Base-by-base conservation (phyloP, 1,140 invertebrate species). In the Lepeophtheirus salmonis region DNA sequence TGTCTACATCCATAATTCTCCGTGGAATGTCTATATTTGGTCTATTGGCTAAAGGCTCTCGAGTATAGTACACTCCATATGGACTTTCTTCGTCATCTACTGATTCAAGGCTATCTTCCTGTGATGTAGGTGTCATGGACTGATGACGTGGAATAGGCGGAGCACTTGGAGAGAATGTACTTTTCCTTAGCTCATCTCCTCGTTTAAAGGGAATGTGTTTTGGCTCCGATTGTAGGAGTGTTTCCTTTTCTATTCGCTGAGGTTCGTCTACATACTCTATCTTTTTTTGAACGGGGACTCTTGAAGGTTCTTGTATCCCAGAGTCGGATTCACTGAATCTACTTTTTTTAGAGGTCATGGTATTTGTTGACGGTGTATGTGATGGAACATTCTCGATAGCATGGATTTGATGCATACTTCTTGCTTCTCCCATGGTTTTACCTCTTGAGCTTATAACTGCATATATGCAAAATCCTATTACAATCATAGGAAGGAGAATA, bases 11-110 rank as follows among this genome's bases (percentile, higher is more conserved):
- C 30, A 41, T 41, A 6, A 41, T 16, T 56, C 24, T n/a, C 10
- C 13, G 12, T 58, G 23, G 20, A 13, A 22, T 64, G 14, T 16
- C 50, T 56, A 50, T 51, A 60, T 56, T 41, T 23, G 25, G 10
- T 10, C 16, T 14, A 54, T 6, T 4, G 4, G 12, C 18, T 16
- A 12, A 16, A 14, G 0, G 16, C n/a, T 30, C 56, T 41, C 30
- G 57, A 12, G 14, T 14, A 16, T 53, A 48, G 6, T 50, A 59
- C 1, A 59, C 13, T 6, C 16, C 1, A 59, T 1, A 18, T 22
- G 30, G 26, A 12, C 12, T 50, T 17, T 50, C 30, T 6, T 17
- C 21, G 3, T 16, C 16, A 10, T 25, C 13, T 20, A 6, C 17
- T n/a, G 12, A 22, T 21, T 23, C 54, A 17, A 21, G 12, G 13